Base-by-base conservation (phyloP, 2,888 invertebrate species). In the Anagyrus pseudococci region DNA sequence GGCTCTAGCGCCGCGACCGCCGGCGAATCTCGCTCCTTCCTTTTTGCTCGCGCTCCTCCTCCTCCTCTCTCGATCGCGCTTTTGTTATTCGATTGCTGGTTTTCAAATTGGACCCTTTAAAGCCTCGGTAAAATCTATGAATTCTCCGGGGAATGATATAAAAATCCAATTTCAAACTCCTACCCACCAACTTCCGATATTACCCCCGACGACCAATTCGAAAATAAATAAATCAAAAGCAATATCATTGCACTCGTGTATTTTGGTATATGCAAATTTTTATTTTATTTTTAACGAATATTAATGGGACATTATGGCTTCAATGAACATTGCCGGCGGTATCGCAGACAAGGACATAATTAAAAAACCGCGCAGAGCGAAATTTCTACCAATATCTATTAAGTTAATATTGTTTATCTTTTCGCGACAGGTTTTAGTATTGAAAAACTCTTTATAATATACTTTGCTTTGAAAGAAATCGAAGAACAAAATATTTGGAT, bases 81-180 rank as follows among this genome's bases (percentile, higher is more conserved):
- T 58, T 64, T 58, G 54, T 47, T 58, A 55, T 65, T 60, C 58
- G 40, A 54, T 61, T 58, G 52, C 46, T 52, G 58, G 58, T 33
- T 65, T 65, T 58, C 55, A 41, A 61, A 55, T 62, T 46, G 47
- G 25, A 62, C 62, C 55, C 55, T 58, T 55, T 41, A 53, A 41
- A 60, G 57, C 47, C 33, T 52, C 44, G 44, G 44, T n/a, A 10
- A 43, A 64, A 64, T 60, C 64, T 60, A 53, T 25, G 59, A 60
- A 48, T 48, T 53, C 56, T 40, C 22, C n/a, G 23, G 46, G 19
- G 46, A 52, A 53, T 60, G 47, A 52, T 56, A 58, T 48, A 52
- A 58, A 58, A 62, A 53, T 54, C 41, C 41, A 29, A 40, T 57
- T 57, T 17, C 4, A 8, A 8, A 2, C 33, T 2, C 33, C n/a